These are phyloP conservation scores for Aptenodytes forsteri DNA, from an alignment of 2,113 vertebrate genomes.

Conservation along the genomic window DNA sequence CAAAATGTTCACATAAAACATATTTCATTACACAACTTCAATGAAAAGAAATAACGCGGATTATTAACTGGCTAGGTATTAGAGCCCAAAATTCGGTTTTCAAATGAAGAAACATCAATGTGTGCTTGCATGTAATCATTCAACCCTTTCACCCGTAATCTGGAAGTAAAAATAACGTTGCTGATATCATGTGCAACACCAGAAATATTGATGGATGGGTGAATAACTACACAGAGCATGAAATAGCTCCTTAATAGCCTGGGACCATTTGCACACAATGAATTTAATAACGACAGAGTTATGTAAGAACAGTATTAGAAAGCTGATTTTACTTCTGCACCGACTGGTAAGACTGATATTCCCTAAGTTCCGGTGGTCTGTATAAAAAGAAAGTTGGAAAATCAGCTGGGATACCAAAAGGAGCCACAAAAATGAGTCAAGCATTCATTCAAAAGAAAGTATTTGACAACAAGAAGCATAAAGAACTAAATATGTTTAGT, in stretches of 20 bases:
- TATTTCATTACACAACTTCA: neutral
- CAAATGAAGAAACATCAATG: neutral
- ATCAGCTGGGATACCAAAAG: neutral
- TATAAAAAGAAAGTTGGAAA: neutral
- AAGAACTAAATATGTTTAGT: slow-evolving; percentile 14
- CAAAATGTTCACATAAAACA: neutral
- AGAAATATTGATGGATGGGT: neutral
- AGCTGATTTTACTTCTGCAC: neutral
- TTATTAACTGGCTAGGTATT: neutral
- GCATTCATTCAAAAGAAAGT: neutral
- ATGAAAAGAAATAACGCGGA: neutral
- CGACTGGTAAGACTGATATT: neutral
- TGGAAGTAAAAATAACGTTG: neutral
- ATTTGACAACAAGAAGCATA: slow-evolving; percentile 8
- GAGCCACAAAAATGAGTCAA: neutral
- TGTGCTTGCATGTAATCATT: neutral
- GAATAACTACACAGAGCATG: neutral
- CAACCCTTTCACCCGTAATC: neutral
- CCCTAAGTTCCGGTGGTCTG: neutral
- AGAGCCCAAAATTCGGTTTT: neutral
- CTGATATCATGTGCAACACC: neutral
- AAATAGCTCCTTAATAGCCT: neutral
- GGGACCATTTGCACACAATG: neutral
- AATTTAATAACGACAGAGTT: neutral
- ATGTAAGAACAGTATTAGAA: neutral